Evolutionary conservation across 2,113 vertebrate species (phyloP), one percentile per base, ranked within the genome.

Genomic region (Drymodes brunneopygia): DNA sequence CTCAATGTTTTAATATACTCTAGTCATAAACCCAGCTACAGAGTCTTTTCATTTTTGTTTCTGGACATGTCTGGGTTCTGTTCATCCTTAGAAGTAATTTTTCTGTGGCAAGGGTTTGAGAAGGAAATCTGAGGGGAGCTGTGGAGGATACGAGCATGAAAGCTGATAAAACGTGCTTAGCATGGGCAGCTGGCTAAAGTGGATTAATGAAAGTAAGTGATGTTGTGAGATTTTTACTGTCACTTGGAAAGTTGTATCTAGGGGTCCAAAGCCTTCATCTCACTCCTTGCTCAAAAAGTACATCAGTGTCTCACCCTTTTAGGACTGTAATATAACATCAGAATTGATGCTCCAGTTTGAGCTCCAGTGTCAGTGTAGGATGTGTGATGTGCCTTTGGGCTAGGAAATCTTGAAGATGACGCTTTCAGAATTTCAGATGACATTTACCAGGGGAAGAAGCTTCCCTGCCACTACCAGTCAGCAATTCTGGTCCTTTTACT

Each of bases 391-490:
- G 86, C 81, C 94, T 92, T 82, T 92, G 83, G 83, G 94, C 75
- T 60, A 88, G 92, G 62, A 84, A 70, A 42, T 81, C 83, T 87
- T 50, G 75, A 72, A 94, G 83, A 93, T 94, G 94, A 95, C 5
- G 45, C 90, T 90, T 79, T 38, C 56, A 95, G 95, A 92, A 97
- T 97, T 91, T 90, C 92, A 86, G 58, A 94, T 92, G 96, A 96
- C 95, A 93, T 96, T 94, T 96, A 96, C 83, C 72, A 89, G 86
- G 93, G 94, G 78, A 95, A 86, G 81, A 93, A 95, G 75, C 88
- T 91, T 92, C 10, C 35, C 95, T 96, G 97, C 97, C 95, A 96
- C 96, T 97, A 97, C 97, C 97, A 97, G 97, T 97, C 94, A 95
- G 65, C 61, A 82, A 31, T 97, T 96, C 97, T 97, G 97, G 95